Evolutionary conservation across 2,888 invertebrate species (phyloP).

Genomic region (Drosophila putrida): DNA sequence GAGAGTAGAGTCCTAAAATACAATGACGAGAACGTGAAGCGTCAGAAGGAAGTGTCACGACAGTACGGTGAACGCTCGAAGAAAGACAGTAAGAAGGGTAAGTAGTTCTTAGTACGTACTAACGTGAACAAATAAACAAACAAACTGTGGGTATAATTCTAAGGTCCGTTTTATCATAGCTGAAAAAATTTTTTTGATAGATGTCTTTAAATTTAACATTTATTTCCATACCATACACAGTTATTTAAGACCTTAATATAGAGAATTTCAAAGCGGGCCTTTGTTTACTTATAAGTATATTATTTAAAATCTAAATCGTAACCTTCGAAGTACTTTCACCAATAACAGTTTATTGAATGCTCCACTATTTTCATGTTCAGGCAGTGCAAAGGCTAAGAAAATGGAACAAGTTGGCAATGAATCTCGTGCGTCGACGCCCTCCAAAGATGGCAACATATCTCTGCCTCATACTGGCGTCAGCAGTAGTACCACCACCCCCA

Average conservation of each 20-base stretch:
- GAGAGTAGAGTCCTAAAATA: constrained; percentile 95
- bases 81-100: constrained; percentile 87
- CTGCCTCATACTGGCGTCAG: constrained; percentile 24
- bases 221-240: too few species aligned
- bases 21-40: constrained; percentile 94
- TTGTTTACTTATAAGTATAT: too few species aligned
- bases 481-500: constrained; percentile 45
- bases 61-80: constrained; percentile 64
- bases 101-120: constrained; percentile 1
- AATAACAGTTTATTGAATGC: neutral
- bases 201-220: too few species aligned
- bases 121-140: too few species aligned
- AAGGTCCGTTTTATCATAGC: too few species aligned
- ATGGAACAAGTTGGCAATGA: constrained; percentile 83
- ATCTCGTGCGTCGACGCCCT: constrained; percentile 89
- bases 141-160: too few species aligned
- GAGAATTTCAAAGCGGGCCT: too few species aligned
- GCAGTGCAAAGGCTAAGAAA: constrained; percentile 84
- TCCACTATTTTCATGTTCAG: constrained; percentile 45
- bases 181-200: too few species aligned
- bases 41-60: constrained; percentile 92
- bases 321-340: too few species aligned
- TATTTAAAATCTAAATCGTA: too few species aligned
- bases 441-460: constrained; percentile 85
- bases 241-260: too few species aligned